phyloP scores from a whole-genome alignment of 1,140 invertebrate species.

The Whitmania pigra region DNA sequence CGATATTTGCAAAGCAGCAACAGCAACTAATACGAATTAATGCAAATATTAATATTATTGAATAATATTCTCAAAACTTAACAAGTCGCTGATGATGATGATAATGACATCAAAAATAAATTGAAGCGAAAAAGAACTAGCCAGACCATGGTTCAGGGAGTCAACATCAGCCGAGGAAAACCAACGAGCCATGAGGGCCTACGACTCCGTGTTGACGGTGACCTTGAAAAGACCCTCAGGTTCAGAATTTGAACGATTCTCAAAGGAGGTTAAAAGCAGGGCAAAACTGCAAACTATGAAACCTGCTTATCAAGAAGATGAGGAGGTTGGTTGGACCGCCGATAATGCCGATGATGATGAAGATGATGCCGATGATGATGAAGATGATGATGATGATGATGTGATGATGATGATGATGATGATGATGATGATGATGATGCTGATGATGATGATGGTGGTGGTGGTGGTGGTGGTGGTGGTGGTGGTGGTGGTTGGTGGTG shows the following conservation, averaged over 20 bases:
- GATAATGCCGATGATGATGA: no score
- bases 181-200: slow-evolving; percentile 69
- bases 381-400: no score
- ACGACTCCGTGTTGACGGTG: slow-evolving; percentile 77
- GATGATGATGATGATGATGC: no score
- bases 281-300: slow-evolving; percentile 69
- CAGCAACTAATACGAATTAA: background rate
- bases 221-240: slow-evolving; percentile 59
- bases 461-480: no score
- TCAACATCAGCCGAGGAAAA: slow-evolving; percentile 69
- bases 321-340: slow-evolving; percentile 36
- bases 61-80: background rate
- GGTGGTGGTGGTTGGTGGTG: no score
- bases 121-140: slow-evolving; percentile 33
- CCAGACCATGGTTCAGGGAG: slow-evolving; percentile 60
- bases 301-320: slow-evolving; percentile 42
- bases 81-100: no score
- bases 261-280: slow-evolving; percentile 61
- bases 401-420: no score
- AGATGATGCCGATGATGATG: no score
- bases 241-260: slow-evolving; percentile 50
- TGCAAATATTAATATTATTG: background rate
- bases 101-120: no score
- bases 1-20: no score
- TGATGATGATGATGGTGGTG: no score